Evolutionary conservation across 2,113 vertebrate genomes (phyloP).

Genomic region (Scopus umbretta): DNA sequence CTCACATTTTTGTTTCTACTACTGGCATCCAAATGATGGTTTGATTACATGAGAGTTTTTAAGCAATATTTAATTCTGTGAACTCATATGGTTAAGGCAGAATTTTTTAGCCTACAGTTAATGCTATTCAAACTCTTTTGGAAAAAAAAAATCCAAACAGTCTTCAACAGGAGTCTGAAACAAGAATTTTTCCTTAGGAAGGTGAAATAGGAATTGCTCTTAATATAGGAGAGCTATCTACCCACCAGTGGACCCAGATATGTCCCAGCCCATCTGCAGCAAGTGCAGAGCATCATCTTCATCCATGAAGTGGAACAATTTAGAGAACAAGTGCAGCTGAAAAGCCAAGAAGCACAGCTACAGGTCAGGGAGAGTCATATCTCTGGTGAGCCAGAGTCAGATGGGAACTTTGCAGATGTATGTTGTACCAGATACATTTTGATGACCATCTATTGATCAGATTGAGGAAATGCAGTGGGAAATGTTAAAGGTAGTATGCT

Average conservation of each 20-base stretch:
- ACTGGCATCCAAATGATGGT: neutral
- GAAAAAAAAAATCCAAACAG: neutral
- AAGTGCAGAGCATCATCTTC: neutral
- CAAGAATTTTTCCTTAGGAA: neutral
- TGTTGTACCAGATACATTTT: neutral
- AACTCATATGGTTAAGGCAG: neutral
- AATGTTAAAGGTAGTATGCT: neutral
- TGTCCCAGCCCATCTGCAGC: neutral
- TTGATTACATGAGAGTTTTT: neutral
- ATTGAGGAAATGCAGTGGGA: neutral
- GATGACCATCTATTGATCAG: neutral
- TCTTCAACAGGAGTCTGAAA: neutral
- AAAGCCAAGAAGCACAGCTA: neutral
- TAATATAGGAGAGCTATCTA: neutral
- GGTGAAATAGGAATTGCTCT: neutral
- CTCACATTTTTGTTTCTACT: neutral
- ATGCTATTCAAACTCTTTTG: neutral
- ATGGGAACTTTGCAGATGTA: neutral
- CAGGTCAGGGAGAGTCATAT: neutral
- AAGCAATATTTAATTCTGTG: neutral
- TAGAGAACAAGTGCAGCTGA: neutral
- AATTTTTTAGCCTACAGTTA: neutral
- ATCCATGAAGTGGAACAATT: neutral
- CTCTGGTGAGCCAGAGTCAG: neutral
- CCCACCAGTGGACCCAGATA: neutral